Evolutionary conservation across 92 coral and sea anemone species (phyloP), one percentile per base, ranked within the genome.

Genomic region (Chrysogorgia sp.): DNA sequence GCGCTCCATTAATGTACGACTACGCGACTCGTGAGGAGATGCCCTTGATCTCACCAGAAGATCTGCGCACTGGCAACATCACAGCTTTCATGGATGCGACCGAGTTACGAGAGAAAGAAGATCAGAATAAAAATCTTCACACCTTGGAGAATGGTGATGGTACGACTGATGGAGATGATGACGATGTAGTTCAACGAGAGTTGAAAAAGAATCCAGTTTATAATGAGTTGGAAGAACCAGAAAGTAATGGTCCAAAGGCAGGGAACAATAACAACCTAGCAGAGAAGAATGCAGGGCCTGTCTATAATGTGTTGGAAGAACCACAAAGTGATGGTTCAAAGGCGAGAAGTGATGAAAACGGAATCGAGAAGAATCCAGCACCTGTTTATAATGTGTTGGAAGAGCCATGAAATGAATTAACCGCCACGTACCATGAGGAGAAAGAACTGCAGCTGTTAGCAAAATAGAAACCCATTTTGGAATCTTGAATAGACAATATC

Each of bases 11-110:
- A n/a, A n/a, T 15, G 3, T 65, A 65, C 55, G 72, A 65, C 29
- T 65, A 65, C 19, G 72, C 72, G 23, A 65, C 72, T 0, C 72
- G 52, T 10, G 72, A 65, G 13, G 72, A 8, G 22, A 65, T 53
- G 28, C 29, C 72, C 0, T 34, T 1, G 40, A n/a, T 33, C 3
- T 43, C 69, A 15, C 69, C 12, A 19, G 63, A 58, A 22, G 3
- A 15, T 15, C 24, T 14, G 2, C 31, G 12, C 32, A 58, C 63
- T 22, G 63, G 25, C 31, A 31, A 58, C 23, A 52, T 2, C n/a
- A n/a, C n/a, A n/a, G n/a, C n/a, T n/a, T n/a, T n/a, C n/a, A n/a
- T n/a, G n/a, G n/a, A n/a, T n/a, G n/a, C n/a, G n/a, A n/a, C n/a
- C n/a, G n/a, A n/a, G n/a, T n/a, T n/a, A n/a, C n/a, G n/a, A n/a